These are phyloP conservation scores for Leptopilina boulardi DNA, from an alignment of 1,140 invertebrate species.

Conservation along the genomic window DNA sequence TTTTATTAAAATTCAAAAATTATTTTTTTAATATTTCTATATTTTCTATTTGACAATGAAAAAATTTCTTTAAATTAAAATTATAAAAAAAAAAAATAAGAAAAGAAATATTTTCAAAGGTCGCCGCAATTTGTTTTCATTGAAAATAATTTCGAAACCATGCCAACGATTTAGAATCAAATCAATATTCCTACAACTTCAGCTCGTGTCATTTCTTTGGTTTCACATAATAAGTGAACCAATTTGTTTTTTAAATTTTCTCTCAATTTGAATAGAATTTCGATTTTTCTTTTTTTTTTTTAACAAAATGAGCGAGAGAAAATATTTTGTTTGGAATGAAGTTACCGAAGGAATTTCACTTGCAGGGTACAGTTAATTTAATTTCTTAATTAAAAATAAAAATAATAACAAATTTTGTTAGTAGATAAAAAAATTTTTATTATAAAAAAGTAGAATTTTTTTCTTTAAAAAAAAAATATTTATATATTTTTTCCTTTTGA, in stretches of 20 bases:
- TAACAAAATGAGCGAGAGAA: conserved; percentile 55
- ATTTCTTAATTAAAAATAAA: too few relatives aligned
- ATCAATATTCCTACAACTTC: conserved; percentile 28
- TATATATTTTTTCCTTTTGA: neutral
- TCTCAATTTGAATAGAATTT: neutral
- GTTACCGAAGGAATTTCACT: conserved; percentile 65
- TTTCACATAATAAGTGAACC: too few relatives aligned
- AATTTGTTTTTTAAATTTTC: neutral
- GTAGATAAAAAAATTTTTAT: too few relatives aligned
- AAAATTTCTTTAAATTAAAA: neutral
- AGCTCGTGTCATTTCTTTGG: neutral
- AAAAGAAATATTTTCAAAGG: neutral
- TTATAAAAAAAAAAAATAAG: neutral
- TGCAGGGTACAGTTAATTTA: conserved; percentile 61
- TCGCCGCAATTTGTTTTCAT: neutral
- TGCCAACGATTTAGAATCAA: neutral
- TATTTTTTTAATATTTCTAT: too few relatives aligned
- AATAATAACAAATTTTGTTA: too few relatives aligned
- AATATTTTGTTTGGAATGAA: conserved; percentile 78
- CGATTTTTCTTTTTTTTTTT: neutral
- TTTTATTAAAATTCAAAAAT: too few relatives aligned
- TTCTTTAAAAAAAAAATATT: neutral
- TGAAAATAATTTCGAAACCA: neutral
- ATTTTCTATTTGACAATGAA: too few relatives aligned
- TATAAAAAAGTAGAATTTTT: too few relatives aligned